Conservation (phyloP, 2,113 vertebrate genomes). For the Myotis lucifugus region DNA sequence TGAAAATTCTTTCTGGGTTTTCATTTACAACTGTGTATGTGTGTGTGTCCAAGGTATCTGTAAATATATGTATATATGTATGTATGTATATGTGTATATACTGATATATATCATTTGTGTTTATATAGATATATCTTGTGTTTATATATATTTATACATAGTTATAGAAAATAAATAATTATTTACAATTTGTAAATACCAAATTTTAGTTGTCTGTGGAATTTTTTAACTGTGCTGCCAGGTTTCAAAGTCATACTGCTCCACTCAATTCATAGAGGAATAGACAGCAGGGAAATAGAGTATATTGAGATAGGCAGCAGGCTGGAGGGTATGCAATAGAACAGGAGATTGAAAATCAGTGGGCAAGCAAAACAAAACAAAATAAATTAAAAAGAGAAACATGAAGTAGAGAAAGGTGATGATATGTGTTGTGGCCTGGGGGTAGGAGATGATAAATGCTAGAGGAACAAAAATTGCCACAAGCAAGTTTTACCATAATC, state of each 20-base stretch:
- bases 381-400: background rate
- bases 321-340: slow-evolving; percentile 64
- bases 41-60: background rate
- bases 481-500: slow-evolving; percentile 80
- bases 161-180: background rate
- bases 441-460: slow-evolving; percentile 52
- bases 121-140: background rate
- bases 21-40: background rate
- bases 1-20: background rate
- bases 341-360: slow-evolving; percentile 66
- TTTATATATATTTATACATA: background rate
- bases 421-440: background rate
- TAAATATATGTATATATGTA: background rate
- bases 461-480: slow-evolving; percentile 77
- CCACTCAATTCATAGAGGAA: slow-evolving; percentile 52
- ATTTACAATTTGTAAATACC: background rate
- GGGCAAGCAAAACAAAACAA: slow-evolving; percentile 4
- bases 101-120: background rate
- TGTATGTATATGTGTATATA: background rate
- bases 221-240: slow-evolving; percentile 21
- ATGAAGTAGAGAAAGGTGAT: slow-evolving; percentile 15
- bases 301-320: slow-evolving; percentile 60
- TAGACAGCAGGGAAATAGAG: slow-evolving; percentile 56
- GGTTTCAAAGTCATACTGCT: slow-evolving; percentile 63
- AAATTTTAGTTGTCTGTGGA: background rate